Evolutionary conservation across 2,113 vertebrate genomes (phyloP), one percentile per base, ranked within the genome.

Genomic region (Pterocles orientalis): DNA sequence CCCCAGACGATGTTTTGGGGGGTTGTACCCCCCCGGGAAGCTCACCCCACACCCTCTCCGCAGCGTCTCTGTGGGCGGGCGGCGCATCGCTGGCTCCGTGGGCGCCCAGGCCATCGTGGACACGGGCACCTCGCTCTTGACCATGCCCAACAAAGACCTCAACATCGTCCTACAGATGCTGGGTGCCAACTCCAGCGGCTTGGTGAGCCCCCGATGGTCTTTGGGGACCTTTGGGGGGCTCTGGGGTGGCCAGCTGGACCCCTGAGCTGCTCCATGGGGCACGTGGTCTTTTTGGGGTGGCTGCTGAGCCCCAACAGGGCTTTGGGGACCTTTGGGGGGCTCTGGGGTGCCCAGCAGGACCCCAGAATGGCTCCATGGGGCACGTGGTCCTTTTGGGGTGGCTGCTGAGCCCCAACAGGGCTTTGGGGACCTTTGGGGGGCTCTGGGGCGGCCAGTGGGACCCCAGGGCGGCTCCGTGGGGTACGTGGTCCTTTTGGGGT

Each of bases 51-150:
- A 0, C 36, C 31, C 14, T 85, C 6, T 79, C 62, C 19, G 8
- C 87, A 97, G 96, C 0, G 57, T 97, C 26, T 21, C 75, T 1
- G 0, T 79, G 1, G 0, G 0, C 0, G 39, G 11, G 1, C 0
- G 18, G 6, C 0, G 3, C 0, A 3, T 64, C 0, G 85, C 79
- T 75, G 95, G 96, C 16, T 1, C 7, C 17, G 4, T 0, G 0
- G 33, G 90, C n/a, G 96, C 95, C 95, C 94, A 97, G 92, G 95
- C 96, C 82, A 96, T 97, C 2, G 79, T 96, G 75, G 96, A 97
- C 54, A 97, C 95, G 0, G 96, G 96, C 75, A 96, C 94, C 76
- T 88, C 85, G 1, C 90, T 93, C 53, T 4, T 97, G 71, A 79
- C 76, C 3, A 6, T 91, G 53, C 95, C 96, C 48, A 1, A 7